Base-by-base conservation (phyloP, 1,140 invertebrate species). In the Cydia pomonella region DNA sequence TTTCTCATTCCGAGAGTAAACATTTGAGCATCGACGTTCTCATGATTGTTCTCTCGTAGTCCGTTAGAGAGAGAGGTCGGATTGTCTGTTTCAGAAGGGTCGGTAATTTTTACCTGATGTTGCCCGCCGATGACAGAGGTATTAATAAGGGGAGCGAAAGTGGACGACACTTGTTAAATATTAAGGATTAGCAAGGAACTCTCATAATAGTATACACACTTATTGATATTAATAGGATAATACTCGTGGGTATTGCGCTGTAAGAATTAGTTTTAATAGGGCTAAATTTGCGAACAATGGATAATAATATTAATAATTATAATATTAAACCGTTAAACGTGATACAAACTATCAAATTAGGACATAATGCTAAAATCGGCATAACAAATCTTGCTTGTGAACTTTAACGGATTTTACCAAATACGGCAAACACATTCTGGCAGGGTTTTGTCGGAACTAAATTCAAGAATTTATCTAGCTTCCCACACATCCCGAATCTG, bases 51-150 rank as follows among this genome's bases (percentile, higher is more conserved):
- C 64, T 69, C 64, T 64, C 63, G 6, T n/a, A 29, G 64, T 23
- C 53, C 53, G 84, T 83, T 83, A 85, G 81, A 82, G 84, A 86
- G 75, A 75, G 86, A 87, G 79, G 82, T 77, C 75, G 80, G 80
- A 81, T 86, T 85, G 82, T 74, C 77, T 82, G 75, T 81, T 77
- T 79, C 81, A 84, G 79, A 85, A 86, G 62, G 83, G 84, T 76
- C 81, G 82, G 82, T 84, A 86, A 90, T 89, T 92, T 90, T 91
- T 92, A 92, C 90, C 90, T 92, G 90, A 88, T 84, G 86, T 91
- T 87, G 90, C 84, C 86, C 77, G 79, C 77, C 83, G 86, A 82
- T 87, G 89, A 90, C 87, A 88, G 81, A 85, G 82, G 81, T 82
- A 85, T 88, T 87, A 87, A 73, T 83, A 78, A 82, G 81, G 82